A percentile compares a stretch with the other conserved stretches of the same genome.
These are phyloP conservation scores for Mercenaria mercenaria DNA, from an alignment of 1,140 invertebrate genomes.

Conservation along the genomic window DNA sequence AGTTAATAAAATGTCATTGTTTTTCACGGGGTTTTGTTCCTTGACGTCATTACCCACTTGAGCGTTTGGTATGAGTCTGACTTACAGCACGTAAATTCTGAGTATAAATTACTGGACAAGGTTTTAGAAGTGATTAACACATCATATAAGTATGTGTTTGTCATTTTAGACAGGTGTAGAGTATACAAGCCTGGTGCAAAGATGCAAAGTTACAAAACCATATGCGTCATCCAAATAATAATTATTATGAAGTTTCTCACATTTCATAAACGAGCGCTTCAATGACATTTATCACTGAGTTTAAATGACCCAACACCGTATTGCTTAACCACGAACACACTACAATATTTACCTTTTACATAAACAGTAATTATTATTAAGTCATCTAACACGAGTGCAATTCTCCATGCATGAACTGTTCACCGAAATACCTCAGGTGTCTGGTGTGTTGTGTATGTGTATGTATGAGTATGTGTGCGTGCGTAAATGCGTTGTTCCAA, in stretches of 20 bases:
- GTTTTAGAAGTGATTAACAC: neutral
- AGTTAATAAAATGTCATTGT: no score
- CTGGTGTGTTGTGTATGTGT: no score
- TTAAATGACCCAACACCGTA: slow-evolving; percentile 15
- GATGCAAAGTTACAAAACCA: neutral
- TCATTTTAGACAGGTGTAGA: slow-evolving; percentile 28
- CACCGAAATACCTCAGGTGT: neutral
- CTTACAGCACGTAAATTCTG: neutral
- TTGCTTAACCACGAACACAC: neutral
- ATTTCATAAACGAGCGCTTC: neutral
- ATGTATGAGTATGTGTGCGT: no score
- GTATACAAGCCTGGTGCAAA: neutral
- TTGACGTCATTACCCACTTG: no score
- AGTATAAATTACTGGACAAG: neutral
- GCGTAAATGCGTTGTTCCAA: no score
- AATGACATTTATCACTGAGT: slow-evolving; percentile 13
- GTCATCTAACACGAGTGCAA: neutral
- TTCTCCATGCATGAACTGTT: neutral
- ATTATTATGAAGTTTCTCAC: slow-evolving; percentile 2
- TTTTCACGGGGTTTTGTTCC: no score
- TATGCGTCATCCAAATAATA: slow-evolving; percentile 1
- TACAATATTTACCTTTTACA: neutral
- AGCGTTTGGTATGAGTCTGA: no score
- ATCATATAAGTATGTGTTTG: neutral
- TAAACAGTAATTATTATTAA: neutral